phyloP scores from a whole-genome alignment of 2,888 invertebrate genomes.

The Acronicta psi region DNA sequence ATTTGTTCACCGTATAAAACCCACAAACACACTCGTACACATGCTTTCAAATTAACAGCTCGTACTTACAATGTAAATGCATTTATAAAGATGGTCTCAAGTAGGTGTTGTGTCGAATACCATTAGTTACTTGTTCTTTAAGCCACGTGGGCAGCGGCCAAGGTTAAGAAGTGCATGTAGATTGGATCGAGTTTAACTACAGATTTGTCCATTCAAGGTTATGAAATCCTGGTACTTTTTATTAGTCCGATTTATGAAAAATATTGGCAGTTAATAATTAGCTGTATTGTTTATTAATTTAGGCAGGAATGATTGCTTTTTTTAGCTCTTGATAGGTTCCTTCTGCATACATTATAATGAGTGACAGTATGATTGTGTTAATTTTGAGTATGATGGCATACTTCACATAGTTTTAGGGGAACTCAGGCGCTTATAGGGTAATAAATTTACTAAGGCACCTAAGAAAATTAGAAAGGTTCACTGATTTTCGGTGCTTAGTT shows the following conservation, averaged over 20 bases:
- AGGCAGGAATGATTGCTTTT: too few species aligned
- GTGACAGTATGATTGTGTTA: too few species aligned
- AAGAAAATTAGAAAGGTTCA: too few species aligned
- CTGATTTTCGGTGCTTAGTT: too few species aligned
- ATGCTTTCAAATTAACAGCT: slow-evolving; percentile 57
- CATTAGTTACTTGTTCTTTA: slow-evolving; percentile 55
- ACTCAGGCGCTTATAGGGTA: too few species aligned
- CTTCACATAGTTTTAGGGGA: too few species aligned
- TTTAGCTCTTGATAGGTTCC: too few species aligned
- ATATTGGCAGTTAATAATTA: too few species aligned
- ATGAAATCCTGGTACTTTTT: background rate
- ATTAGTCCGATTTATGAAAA: background rate
- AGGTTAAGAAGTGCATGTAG: slow-evolving; percentile 62
- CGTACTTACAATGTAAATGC: slow-evolving; percentile 49
- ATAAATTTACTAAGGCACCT: too few species aligned
- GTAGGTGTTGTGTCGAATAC: slow-evolving; percentile 70
- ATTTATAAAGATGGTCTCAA: slow-evolving; percentile 59
- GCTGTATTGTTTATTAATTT: too few species aligned
- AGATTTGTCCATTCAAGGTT: slow-evolving; percentile 16
- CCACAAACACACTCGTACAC: slow-evolving; percentile 36
- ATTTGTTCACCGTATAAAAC: slow-evolving; percentile 16
- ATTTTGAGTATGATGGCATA: too few species aligned
- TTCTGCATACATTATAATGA: too few species aligned
- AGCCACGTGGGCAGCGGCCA: slow-evolving; percentile 60
- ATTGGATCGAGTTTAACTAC: slow-evolving; percentile 24